phyloP scores from a whole-genome alignment of 2,113 vertebrate species.

The Plotosus lineatus region DNA sequence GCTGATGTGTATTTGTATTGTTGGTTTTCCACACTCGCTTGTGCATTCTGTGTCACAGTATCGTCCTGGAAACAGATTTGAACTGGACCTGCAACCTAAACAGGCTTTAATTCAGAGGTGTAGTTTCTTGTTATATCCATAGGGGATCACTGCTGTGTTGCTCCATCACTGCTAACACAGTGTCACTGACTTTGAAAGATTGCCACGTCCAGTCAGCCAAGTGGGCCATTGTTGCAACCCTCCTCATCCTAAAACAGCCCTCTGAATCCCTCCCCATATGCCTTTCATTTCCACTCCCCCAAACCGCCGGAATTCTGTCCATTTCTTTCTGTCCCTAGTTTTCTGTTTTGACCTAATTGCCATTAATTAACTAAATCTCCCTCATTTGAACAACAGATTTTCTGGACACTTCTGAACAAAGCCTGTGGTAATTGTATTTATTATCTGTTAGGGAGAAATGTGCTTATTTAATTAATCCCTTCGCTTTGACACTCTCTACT shows the following conservation, averaged over 20 bases:
- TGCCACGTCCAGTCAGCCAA: constrained; percentile 72
- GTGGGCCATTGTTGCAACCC: constrained; percentile 45
- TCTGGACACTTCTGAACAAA: neutral
- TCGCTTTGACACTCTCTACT: neutral
- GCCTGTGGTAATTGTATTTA: neutral
- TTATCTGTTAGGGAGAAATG: neutral
- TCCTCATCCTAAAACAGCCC: constrained; percentile 22
- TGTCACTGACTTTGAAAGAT: constrained; percentile 64
- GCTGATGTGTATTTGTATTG: neutral
- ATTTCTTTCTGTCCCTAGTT: neutral
- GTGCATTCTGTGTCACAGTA: neutral
- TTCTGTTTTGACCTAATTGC: constrained; percentile 28
- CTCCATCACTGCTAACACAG: constrained; percentile 54
- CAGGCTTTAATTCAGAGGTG: neutral
- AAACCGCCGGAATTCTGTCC: neutral
- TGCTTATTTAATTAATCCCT: neutral
- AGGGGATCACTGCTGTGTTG: constrained; percentile 57
- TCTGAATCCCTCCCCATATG: constrained; percentile 15
- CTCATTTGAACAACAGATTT: neutral
- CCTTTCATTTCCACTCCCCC: neutral
- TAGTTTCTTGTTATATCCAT: constrained; percentile 57
- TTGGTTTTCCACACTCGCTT: constrained; percentile 1
- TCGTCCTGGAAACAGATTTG: neutral
- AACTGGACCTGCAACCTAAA: neutral
- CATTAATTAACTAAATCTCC: constrained; percentile 16